phyloP scores from a whole-genome alignment of 2,888 invertebrate species.

The Onchidella celtica region DNA sequence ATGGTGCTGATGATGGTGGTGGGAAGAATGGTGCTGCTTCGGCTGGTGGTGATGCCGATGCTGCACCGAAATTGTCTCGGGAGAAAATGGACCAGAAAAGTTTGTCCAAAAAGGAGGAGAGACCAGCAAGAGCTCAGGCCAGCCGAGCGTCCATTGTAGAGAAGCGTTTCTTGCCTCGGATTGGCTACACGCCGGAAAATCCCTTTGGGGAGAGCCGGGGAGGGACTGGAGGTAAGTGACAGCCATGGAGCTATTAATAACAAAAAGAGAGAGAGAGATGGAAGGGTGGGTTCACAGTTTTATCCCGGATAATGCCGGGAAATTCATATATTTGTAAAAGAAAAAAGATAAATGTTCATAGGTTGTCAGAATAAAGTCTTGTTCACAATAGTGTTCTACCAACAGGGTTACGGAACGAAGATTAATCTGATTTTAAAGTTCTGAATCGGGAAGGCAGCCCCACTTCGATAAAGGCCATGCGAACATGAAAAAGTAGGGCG shows the following conservation, averaged over 20 bases:
- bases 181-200: conserved; percentile 21
- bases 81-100: background rate
- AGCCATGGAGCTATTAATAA: background rate
- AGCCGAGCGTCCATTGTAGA: conserved; percentile 5
- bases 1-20: background rate
- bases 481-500: no score
- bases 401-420: no score
- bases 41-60: background rate
- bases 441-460: no score
- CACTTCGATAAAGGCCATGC: no score
- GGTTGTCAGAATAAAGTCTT: no score
- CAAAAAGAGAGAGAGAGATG: background rate
- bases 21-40: background rate
- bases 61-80: background rate
- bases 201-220: background rate
- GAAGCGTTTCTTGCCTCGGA: background rate
- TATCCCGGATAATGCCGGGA: no score
- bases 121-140: background rate
- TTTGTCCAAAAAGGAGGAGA: background rate
- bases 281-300: no score
- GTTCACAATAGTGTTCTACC: no score
- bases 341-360: no score
- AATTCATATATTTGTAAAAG: no score
- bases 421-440: no score
- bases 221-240: background rate